These are phyloP conservation scores for Halesus radiatus DNA, from an alignment of 1,140 invertebrate species.

Conservation along the genomic window DNA sequence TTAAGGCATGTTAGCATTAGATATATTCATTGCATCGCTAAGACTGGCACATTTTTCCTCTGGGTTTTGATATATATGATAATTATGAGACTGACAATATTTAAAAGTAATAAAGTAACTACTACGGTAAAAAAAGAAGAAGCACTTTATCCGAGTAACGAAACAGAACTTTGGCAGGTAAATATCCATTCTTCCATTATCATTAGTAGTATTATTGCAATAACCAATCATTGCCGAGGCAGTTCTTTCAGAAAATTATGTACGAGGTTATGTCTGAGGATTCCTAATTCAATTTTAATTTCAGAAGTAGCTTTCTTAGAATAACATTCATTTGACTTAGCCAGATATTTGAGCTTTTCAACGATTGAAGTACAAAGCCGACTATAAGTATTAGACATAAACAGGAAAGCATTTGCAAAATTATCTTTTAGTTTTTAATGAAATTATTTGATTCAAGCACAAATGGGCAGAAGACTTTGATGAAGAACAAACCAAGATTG, in stretches of 20 bases:
- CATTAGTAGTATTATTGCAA: too few relatives aligned
- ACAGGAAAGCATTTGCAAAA: neutral
- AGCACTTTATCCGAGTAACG: conserved; percentile 50
- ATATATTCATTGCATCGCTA: conserved; percentile 65
- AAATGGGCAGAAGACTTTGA: conserved; percentile 56
- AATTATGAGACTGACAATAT: conserved; percentile 69
- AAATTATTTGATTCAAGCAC: conserved; percentile 41
- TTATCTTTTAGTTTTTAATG: neutral
- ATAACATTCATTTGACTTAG: too few relatives aligned
- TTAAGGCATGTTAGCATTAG: conserved; percentile 50
- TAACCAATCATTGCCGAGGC: too few relatives aligned
- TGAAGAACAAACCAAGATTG: conserved; percentile 35
- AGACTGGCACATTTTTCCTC: conserved; percentile 66
- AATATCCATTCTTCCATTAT: neutral
- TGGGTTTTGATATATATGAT: conserved; percentile 67
- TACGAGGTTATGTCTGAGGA: too few relatives aligned
- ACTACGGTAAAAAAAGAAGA: conserved; percentile 32
- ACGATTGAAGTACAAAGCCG: neutral
- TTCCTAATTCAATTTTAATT: too few relatives aligned
- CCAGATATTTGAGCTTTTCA: neutral
- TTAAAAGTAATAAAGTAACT: conserved; percentile 60
- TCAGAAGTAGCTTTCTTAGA: too few relatives aligned
- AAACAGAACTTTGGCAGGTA: conserved; percentile 56
- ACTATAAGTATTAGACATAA: neutral
- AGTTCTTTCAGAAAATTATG: too few relatives aligned